Evolutionary conservation across 2,888 invertebrate genomes (phyloP).

Genomic region (Leuctra nigra): DNA sequence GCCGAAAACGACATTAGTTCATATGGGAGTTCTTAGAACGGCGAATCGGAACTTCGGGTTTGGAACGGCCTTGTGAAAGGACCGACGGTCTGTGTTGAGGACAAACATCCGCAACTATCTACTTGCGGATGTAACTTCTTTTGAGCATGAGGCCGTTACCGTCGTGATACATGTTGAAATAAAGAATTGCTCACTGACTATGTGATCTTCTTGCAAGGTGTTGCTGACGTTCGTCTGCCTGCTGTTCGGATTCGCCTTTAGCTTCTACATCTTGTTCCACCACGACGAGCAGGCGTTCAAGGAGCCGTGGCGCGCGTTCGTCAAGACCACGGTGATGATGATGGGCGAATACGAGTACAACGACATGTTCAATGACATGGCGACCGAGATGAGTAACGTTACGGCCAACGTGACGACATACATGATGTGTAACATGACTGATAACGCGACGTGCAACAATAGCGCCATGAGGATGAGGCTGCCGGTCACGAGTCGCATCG

Average conservation of each 20-base stretch:
- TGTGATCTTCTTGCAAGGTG: conserved; percentile 41
- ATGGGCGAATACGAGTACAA: conserved; percentile 49
- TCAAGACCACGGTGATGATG: conserved; percentile 52
- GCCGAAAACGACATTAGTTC: too few species aligned
- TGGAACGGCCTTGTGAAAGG: too few species aligned
- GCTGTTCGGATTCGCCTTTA: conserved; percentile 48
- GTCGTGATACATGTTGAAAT: too few species aligned
- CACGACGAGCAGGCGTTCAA: conserved; percentile 39
- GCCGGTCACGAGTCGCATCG: conserved; percentile 40
- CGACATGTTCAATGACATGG: conserved; percentile 37
- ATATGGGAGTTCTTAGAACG: too few species aligned
- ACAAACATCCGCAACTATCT: too few species aligned
- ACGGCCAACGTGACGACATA: conserved; percentile 39
- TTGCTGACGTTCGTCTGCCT: conserved; percentile 48
- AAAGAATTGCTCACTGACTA: too few species aligned
- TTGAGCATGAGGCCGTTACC: too few species aligned
- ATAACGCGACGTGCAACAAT: conserved; percentile 23
- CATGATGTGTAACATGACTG: conserved; percentile 25
- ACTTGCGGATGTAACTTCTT: too few species aligned
- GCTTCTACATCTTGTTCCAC: conserved; percentile 48
- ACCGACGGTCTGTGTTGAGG: too few species aligned
- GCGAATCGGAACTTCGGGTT: too few species aligned
- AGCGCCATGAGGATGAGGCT: conserved; percentile 27
- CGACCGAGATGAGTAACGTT: conserved; percentile 22
- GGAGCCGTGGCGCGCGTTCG: conserved; percentile 40